Evolutionary conservation across 1,140 invertebrate genomes (phyloP), one percentile per base, ranked within the genome.

Genomic region (Atta cephalotes): DNA sequence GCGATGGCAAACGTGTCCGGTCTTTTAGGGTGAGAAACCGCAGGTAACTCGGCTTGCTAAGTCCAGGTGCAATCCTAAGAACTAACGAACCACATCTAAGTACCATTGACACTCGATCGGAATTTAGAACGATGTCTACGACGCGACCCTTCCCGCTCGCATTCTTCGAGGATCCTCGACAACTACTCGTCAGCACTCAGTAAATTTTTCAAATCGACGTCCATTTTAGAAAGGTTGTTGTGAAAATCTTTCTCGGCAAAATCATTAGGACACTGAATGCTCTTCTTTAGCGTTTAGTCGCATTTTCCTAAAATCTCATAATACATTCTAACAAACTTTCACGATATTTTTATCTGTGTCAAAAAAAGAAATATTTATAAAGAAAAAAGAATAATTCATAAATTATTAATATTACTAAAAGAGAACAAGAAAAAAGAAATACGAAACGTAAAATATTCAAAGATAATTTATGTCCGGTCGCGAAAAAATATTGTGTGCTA

Each of bases 1-100:
- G 63, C 89, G 78, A 89, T 89, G 74, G 62, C 39, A 12, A 62
- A 90, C 86, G 88, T 89, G 80, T 70, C 25, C 25, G 45, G 56
- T 58, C 28, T 35, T 35, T 7, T 28, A 16, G 39, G 21, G 53
- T 51, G 39, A 85, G 31, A 84, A 87, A 39, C 79, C 81, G 66
- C 80, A 51, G 74, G 70, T 81, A 86, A 80, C 72, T 16, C 56
- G 51, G 31, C 6, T 53, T 31, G 66, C 65, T 88, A 85, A 90
- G 68, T 88, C 71, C 72, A 79, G 63, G 58, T 82, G 82, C 81
- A 76, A 86, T 56, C 77, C 60, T 60, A 51, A 56, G n/a, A 87
- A 74, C 77, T 90, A 90, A 90, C 86, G 89, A 90, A 79, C 86
- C 72, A 72, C 53, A 49, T 87, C 70, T 79, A 90, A 90, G 86